Evolutionary conservation across 1,140 invertebrate species (phyloP), one percentile per base, ranked within the genome.

Genomic region (Laupala kohalensis): DNA sequence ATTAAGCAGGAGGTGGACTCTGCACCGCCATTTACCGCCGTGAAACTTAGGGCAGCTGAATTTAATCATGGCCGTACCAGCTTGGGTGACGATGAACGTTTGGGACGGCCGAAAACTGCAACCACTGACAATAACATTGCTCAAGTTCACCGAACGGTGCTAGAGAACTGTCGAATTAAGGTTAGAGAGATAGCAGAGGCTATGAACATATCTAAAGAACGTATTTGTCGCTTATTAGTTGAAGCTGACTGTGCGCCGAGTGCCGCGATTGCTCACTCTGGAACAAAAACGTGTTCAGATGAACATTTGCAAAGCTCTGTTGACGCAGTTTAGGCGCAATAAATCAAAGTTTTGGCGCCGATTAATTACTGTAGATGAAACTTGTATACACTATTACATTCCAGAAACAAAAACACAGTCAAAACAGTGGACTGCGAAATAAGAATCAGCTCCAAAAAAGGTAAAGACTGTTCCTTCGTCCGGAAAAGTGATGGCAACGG

Each of bases 251-350:
- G 64, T n/a, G 29, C 72, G 73, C 67, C 64, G 64, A 70, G 71
- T 75, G 74, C 70, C 73, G 67, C 72, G 70, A 64, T 71, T 71
- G 64, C 72, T 69, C 71, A 69, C 69, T 6, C n/a, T 64, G 64
- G 64, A 64, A 6, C 64, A 64, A n/a, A 64, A 64, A 64, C 64
- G 73, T 70, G 79, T 73, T 72, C 73, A 25, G 68, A 69, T 74
- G 71, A 73, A 71, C 64, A 71, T 73, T 75, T 75, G 75, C 71
- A 73, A 77, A 71, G 69, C 74, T 69, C 75, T 74, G 75, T 79
- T 79, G 69, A 73, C 69, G 73, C 28, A 76, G 74, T 79, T 78
- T 77, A 78, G 75, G 74, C 76, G 73, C 71, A 79, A 79, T 77
- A 71, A 74, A 71, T 75, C 72, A 53, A 75, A 78, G 71, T 76